Conservation (phyloP, 1,140 invertebrate species). For the Telenomus remus region DNA sequence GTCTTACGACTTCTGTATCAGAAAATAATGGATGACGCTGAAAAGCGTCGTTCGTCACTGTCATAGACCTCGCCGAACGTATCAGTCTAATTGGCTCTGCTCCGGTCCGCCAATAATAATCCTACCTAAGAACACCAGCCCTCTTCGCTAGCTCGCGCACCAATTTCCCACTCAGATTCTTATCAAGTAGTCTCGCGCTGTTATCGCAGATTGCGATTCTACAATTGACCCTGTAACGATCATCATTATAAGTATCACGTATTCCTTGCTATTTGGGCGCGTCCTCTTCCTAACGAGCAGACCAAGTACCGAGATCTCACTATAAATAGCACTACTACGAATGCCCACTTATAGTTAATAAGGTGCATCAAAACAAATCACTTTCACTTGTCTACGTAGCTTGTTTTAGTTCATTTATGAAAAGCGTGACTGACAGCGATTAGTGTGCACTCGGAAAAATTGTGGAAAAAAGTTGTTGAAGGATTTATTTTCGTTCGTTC, state of each 20-base stretch:
- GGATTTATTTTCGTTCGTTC: background rate
- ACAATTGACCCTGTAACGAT: constrained; percentile 39
- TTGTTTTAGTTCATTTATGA: constrained; percentile 23
- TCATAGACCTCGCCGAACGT: constrained; percentile 49
- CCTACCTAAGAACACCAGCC: constrained; percentile 5
- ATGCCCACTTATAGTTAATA: constrained; percentile 67
- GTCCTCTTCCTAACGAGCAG: constrained; percentile 55
- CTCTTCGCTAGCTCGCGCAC: constrained; percentile 27
- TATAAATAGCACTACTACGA: constrained; percentile 68
- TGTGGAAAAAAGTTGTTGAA: too few species aligned
- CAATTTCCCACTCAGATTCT: constrained; percentile 31
- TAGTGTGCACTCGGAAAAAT: too few species aligned
- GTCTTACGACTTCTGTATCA: constrained; percentile 21
- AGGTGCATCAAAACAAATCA: constrained; percentile 59
- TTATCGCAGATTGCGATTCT: constrained; percentile 20
- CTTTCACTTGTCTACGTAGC: constrained; percentile 37
- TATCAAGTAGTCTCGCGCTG: constrained; percentile 14
- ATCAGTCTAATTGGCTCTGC: constrained; percentile 57
- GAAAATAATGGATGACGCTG: constrained; percentile 64
- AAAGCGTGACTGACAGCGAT: too few species aligned
- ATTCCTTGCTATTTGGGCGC: constrained; percentile 45
- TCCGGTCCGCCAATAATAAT: constrained; percentile 48
- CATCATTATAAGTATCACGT: constrained; percentile 50
- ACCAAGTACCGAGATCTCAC: constrained; percentile 60
- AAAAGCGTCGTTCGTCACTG: constrained; percentile 63